These are phyloP conservation scores for Melospiza georgiana DNA, from an alignment of 2,113 vertebrate genomes.

Conservation along the genomic window DNA sequence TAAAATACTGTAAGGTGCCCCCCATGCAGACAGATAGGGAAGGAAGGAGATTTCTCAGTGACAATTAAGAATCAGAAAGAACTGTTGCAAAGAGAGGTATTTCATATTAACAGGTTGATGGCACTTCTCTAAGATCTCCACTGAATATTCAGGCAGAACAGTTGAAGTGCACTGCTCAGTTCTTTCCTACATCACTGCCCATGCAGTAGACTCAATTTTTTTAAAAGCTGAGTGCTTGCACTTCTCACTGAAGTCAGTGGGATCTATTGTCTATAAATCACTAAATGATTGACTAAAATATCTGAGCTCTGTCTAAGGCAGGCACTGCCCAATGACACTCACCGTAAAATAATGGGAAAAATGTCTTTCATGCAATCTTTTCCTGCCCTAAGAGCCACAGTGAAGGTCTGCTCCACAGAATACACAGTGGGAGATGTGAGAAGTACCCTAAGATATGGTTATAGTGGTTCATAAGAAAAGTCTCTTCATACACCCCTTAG, in stretches of 20 bases:
- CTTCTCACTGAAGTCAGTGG: neutral
- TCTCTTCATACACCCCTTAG: neutral
- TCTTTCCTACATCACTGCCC: neutral
- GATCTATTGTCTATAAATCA: neutral
- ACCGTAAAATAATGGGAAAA: neutral
- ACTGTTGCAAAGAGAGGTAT: neutral
- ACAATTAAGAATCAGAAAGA: neutral
- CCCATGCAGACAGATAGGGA: neutral
- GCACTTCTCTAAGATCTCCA: neutral
- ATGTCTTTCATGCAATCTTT: neutral
- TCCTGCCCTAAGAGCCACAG: neutral
- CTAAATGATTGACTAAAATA: neutral
- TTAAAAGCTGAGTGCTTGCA: neutral
- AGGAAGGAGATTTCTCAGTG: neutral
- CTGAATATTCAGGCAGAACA: conserved; percentile 25
- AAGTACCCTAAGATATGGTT: neutral
- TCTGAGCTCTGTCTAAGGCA: neutral
- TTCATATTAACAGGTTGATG: neutral
- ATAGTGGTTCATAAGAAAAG: neutral
- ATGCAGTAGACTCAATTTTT: neutral
- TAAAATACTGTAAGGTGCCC: neutral
- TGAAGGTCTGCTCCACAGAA: neutral
- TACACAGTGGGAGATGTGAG: neutral
- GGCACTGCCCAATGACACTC: neutral
- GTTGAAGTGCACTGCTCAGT: conserved; percentile 1